These are phyloP conservation scores for Tragulus kanchil DNA, from an alignment of 2,113 vertebrate genomes.

Conservation along the genomic window DNA sequence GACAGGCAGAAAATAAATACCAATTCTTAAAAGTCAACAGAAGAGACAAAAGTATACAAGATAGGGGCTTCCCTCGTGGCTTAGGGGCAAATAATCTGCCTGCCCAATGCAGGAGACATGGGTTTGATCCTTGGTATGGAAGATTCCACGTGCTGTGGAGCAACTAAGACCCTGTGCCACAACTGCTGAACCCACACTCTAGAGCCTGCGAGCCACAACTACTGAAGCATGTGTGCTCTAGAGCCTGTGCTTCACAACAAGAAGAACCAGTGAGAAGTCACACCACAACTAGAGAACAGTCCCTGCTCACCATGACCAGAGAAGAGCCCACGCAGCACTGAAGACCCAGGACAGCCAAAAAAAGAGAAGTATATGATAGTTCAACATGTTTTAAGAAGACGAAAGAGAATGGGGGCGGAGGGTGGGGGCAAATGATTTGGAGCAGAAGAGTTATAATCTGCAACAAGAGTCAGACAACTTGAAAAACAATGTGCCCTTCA, in stretches of 20 bases:
- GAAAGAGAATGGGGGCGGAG: background rate
- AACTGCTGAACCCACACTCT: background rate
- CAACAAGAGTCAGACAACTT: background rate
- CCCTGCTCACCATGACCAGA: background rate
- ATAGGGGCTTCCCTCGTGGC: background rate
- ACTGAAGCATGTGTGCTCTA: background rate
- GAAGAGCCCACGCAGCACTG: background rate
- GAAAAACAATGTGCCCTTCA: background rate
- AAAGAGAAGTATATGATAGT: background rate
- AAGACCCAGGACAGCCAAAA: background rate
- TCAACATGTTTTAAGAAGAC: slow-evolving; percentile 5
- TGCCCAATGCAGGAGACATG: background rate
- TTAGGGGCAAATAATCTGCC: background rate
- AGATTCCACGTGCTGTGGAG: background rate
- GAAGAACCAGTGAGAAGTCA: background rate
- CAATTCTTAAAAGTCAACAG: background rate
- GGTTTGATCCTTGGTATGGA: background rate
- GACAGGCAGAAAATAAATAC: slow-evolving; percentile 5
- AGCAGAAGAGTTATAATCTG: background rate
- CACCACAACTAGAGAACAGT: background rate
- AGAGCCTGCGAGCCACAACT: background rate
- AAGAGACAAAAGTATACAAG: background rate
- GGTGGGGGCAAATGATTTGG: background rate
- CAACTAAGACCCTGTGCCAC: background rate
- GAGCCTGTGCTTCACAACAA: background rate